Conservation (phyloP, 2,797 vertebrate genomes). For the Ambastaia sidthimunki region DNA sequence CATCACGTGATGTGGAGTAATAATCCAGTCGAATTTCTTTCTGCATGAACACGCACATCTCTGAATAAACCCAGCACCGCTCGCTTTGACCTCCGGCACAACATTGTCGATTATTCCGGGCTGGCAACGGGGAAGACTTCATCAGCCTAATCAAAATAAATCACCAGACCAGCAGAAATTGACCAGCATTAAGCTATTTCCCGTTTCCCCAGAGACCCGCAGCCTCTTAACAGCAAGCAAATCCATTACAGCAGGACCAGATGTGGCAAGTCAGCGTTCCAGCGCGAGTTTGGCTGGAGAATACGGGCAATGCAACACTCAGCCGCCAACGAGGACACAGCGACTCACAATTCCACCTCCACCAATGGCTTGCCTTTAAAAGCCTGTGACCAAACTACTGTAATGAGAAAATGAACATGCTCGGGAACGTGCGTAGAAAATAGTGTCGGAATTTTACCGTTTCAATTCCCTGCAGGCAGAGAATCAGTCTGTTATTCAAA, state of each 20-base stretch:
- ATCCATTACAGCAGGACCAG: conserved; percentile 78
- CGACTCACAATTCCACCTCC: neutral
- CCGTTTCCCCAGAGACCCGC: conserved; percentile 68
- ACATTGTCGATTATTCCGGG: conserved; percentile 77
- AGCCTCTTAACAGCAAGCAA: conserved; percentile 72
- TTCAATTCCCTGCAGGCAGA: conserved; percentile 7
- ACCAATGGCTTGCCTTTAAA: conserved; percentile 52
- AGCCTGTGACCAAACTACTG: conserved; percentile 74
- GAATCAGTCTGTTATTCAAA: conserved; percentile 63
- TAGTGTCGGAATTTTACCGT: conserved; percentile 49
- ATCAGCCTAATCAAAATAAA: conserved; percentile 84
- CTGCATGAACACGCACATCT: neutral
- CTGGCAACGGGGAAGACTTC: conserved; percentile 75
- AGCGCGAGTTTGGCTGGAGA: neutral
- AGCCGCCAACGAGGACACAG: neutral
- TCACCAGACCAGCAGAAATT: conserved; percentile 81
- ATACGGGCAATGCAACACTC: neutral
- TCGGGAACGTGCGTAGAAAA: conserved; percentile 57
- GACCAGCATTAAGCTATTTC: conserved; percentile 70
- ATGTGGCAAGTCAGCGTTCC: conserved; percentile 76
- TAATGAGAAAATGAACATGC: conserved; percentile 67
- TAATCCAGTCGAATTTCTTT: neutral
- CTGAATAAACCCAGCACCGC: conserved; percentile 56
- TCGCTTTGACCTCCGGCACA: conserved; percentile 76
- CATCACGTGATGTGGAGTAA: neutral